phyloP scores from a whole-genome alignment of 2,888 invertebrate genomes.

The Drosophila birchii region DNA sequence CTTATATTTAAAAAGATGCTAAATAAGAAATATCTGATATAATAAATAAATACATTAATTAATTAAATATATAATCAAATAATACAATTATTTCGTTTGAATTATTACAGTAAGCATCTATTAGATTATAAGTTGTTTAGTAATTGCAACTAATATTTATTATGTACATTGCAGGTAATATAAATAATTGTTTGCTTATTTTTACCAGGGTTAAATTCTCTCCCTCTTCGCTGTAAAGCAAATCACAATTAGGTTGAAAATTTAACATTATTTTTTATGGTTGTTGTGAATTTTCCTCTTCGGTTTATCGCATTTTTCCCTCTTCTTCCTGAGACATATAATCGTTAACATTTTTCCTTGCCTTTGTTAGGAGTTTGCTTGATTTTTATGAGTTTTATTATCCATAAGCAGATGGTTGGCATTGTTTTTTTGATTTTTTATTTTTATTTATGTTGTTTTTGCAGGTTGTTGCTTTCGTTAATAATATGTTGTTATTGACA shows the following conservation, averaged over 20 bases:
- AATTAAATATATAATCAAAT: too few species aligned
- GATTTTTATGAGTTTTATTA: conserved; percentile 54
- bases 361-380: conserved; percentile 31
- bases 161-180: too few species aligned
- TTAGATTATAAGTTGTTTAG: too few species aligned
- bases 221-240: background rate
- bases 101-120: too few species aligned
- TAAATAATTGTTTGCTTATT: too few species aligned
- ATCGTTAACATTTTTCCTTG: conserved; percentile 19
- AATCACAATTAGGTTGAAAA: conserved; percentile 27
- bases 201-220: too few species aligned
- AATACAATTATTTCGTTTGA: too few species aligned
- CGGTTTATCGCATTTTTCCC: conserved; percentile 13
- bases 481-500: conserved; percentile 47
- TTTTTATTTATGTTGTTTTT: background rate
- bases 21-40: too few species aligned
- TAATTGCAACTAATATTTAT: too few species aligned
- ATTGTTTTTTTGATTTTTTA: conserved; percentile 3
- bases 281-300: conserved; percentile 9
- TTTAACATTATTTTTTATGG: conserved; percentile 45
- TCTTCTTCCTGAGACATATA: background rate
- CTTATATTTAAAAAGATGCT: too few species aligned
- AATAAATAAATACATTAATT: too few species aligned
- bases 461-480: conserved; percentile 25
- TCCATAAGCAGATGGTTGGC: conserved; percentile 44